phyloP scores from a whole-genome alignment of 2,888 invertebrate genomes.

The Acanthosepion pharaonis region DNA sequence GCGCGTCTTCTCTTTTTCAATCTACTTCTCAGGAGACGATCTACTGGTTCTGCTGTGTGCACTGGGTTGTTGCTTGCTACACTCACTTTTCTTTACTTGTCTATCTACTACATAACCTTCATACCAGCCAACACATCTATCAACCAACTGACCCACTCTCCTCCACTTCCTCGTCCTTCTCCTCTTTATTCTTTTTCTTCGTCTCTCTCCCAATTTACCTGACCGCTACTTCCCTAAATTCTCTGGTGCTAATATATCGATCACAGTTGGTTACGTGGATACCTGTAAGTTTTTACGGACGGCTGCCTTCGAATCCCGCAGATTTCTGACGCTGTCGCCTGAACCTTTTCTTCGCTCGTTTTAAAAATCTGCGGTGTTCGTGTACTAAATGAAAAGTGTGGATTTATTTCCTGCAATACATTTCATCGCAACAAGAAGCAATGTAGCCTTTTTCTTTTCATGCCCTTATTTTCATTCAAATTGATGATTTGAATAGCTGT shows the following conservation, averaged over 20 bases:
- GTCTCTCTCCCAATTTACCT: background rate
- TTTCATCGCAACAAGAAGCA: too few species aligned
- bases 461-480: too few species aligned
- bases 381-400: too few species aligned
- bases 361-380: too few species aligned
- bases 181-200: background rate
- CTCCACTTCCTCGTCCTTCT: background rate
- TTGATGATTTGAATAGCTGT: too few species aligned
- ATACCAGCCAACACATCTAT: background rate
- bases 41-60: background rate
- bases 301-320: background rate
- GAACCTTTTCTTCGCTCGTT: background rate
- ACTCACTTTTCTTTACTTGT: background rate
- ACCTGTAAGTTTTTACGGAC: background rate
- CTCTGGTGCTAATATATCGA: background rate
- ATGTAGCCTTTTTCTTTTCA: too few species aligned
- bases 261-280: background rate
- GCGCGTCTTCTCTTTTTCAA: background rate
- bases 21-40: background rate
- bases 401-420: too few species aligned
- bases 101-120: background rate
- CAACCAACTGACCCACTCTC: background rate
- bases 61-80: background rate
- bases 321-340: background rate
- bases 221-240: background rate